Conservation (phyloP, 2,113 vertebrate species). For the Diadophis punctatus region DNA sequence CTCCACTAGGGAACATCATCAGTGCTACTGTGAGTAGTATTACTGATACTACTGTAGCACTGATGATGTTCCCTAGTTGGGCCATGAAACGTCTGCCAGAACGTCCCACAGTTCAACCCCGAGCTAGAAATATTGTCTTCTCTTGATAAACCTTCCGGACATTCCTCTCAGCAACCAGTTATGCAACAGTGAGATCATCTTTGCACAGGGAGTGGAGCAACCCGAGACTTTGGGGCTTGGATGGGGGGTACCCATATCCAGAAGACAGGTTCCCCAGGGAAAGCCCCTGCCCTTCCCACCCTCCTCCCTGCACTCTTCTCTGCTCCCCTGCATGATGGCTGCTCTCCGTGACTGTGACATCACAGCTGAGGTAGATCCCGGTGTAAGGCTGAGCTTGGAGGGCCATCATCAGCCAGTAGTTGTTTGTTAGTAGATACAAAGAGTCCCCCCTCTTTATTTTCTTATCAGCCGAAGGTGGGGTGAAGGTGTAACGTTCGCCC, state of each 20-base stretch:
- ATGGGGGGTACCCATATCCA: background rate
- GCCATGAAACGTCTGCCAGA: background rate
- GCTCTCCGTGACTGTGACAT: constrained; percentile 10
- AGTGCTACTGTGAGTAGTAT: background rate
- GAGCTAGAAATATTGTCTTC: background rate
- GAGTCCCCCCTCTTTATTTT: background rate
- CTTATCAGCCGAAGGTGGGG: background rate
- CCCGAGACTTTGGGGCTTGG: background rate
- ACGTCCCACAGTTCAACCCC: background rate
- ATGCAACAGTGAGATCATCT: background rate
- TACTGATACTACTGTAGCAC: background rate
- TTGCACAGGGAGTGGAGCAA: background rate
- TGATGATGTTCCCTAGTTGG: background rate
- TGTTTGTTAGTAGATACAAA: background rate
- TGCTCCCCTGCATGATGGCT: background rate
- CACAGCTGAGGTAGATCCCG: background rate
- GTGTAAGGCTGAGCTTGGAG: background rate
- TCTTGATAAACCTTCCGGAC: background rate
- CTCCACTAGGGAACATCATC: too few relatives aligned
- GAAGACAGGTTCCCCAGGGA: background rate
- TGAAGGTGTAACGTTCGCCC: background rate
- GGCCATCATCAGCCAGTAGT: background rate
- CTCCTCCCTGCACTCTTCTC: too few relatives aligned
- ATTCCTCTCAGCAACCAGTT: background rate
- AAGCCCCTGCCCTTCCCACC: background rate